Evolutionary conservation across 2,113 vertebrate species (phyloP), one percentile per base, ranked within the genome.

Genomic region (Oryzias melastigma): DNA sequence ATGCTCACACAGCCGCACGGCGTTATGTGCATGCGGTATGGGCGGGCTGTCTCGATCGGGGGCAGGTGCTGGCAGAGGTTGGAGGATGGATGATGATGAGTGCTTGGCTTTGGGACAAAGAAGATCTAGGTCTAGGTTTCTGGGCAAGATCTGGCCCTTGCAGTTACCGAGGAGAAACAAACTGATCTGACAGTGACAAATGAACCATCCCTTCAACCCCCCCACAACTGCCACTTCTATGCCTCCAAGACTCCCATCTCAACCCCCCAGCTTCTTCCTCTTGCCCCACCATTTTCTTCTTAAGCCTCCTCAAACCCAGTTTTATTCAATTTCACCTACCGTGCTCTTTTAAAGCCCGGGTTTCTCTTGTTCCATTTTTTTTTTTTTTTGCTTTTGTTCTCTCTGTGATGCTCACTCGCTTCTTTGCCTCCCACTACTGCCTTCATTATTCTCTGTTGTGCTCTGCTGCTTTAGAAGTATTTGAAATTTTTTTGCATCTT

Each of bases 171-270:
- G 85, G 86, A 89, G 87, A 89, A 84, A 77, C 83, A 83, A 90
- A 87, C 85, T 82, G 87, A 90, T 89, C 78, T 86, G 90, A 91
- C 91, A 90, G 85, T 91, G 89, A 92, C 88, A 90, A 89, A 92
- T 90, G 87, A 89, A 89, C 82, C 85, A 73, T 84, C 83, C 85
- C 81, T 65, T 68, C 12, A n/a, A n/a, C 75, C 81, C 60, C 62
- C 65, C 68, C 80, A 22, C 22, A 82, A 86, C 88, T 81, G 85
- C 80, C 82, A 82, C 70, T 80, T 85, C 83, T 81, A 65, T 81
- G 74, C 80, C 73, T 83, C 75, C 75, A 63, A 75, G 74, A 79
- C 73, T 80, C 69, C 61, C 58, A 60, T 68, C 74, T 67, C 78
- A 49, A 59, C 70, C 67, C 49, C 52, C 57, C 42, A 46, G n/a